Evolutionary conservation across 2,113 vertebrate species (phyloP).

Genomic region (Pleuronectes platessa): DNA sequence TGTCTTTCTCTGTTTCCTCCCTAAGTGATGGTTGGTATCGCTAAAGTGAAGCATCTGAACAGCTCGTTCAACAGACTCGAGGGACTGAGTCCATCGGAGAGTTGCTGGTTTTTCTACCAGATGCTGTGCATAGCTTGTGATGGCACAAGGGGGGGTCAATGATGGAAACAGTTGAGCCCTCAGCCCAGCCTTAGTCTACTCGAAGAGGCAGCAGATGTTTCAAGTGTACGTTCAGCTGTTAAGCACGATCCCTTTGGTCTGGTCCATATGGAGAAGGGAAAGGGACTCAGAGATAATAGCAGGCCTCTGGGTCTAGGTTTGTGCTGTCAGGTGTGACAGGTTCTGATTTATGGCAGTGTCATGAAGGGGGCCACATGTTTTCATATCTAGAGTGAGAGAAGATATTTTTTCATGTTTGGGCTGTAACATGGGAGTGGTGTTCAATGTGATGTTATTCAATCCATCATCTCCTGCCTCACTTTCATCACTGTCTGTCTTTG

Average conservation of each 20-base stretch:
- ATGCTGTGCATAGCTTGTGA: constrained; percentile 11
- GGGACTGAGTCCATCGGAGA: constrained; percentile 20
- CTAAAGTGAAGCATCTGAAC: constrained; percentile 5
- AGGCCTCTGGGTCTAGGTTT: background rate
- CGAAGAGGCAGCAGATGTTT: background rate
- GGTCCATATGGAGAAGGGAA: background rate
- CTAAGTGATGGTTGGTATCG: constrained; percentile 18
- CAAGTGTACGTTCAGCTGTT: background rate
- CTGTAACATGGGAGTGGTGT: background rate
- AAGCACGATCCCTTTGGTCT: background rate
- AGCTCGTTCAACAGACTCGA: constrained; percentile 32
- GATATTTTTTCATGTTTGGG: background rate
- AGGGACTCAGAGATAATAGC: background rate
- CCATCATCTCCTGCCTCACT: background rate
- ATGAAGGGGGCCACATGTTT: constrained; percentile 3
- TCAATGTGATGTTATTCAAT: constrained; percentile 25
- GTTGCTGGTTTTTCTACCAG: constrained; percentile 9
- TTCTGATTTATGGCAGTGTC: background rate
- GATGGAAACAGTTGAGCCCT: background rate
- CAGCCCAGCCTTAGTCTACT: background rate
- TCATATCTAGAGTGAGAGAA: background rate
- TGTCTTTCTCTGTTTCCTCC: constrained; percentile 2
- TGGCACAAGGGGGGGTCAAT: constrained; percentile 9
- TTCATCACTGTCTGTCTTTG: background rate
- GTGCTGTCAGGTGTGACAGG: background rate